Evolutionary conservation across 2,797 vertebrate genomes (phyloP), one percentile per base, ranked within the genome.

Genomic region (Takifugu ocellatus): DNA sequence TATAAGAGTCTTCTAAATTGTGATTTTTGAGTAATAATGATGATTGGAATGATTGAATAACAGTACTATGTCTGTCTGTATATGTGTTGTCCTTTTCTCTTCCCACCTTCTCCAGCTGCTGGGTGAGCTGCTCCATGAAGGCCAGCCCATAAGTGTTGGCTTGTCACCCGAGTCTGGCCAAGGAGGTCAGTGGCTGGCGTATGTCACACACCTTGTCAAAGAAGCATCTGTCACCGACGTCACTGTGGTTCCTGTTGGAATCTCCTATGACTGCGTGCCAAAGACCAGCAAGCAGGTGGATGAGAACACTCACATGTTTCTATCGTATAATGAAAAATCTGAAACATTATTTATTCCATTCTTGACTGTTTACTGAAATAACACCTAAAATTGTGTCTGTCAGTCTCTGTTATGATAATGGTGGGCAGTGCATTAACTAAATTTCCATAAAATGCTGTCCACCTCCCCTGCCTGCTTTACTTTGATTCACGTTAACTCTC

Each of bases 161-260:
- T 74, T 98, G 82, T 93, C 93, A 47, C 81, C 87, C 7, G 69
- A 81, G 10, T 84, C 84, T 66, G 56, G 68, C 0, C 67, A 6
- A 0, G 90, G 93, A 7, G 84, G 84, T 51, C 88, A 75, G 66
- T 97, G 95, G 95, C 75, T 97, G 78, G 84, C 86, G 16, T 49
- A 70, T 17, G 75, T 97, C 63, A 83, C 82, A 1, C 79, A 85
- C 24, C 88, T 90, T 0, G 71, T 96, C 64, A 83, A 67, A 27
- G 78, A 79, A 0, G 77, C 87, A 2, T 55, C 74, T 0, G 71
- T 95, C 52, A 70, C 91, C 0, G 93, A 98, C 7, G 74, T 92
- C 51, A 76, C 74, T 26, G 26, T 99, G 47, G 89, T 96, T 14
- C 94, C 96, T 0, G 88, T 94, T 78, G 93, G 93, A 50, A 83